A percentile compares a stretch with the other conserved stretches of the same genome.
Conservation (phyloP, 1,140 invertebrate species). For the Macrocentrus cingulum region DNA sequence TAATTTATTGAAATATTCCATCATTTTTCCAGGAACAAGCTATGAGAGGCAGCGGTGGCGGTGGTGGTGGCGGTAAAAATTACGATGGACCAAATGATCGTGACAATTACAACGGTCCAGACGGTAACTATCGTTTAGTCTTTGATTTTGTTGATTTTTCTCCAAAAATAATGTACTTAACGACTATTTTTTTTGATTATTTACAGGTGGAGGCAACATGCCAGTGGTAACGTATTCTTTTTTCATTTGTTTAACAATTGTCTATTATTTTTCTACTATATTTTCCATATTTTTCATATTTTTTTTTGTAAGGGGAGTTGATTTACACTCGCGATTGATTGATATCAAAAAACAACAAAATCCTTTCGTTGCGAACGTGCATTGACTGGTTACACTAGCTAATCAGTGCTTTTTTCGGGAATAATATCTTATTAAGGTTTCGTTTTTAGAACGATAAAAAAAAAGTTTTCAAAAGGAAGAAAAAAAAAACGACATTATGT, state of each 20-base stretch:
- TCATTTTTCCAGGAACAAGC: slow-evolving; percentile 51
- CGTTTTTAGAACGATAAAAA: too few species aligned
- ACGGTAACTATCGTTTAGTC: slow-evolving; percentile 45
- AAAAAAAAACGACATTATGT: too few species aligned
- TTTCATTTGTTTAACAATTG: slow-evolving; percentile 7
- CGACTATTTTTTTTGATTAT: not conserved
- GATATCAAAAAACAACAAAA: too few species aligned
- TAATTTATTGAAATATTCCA: too few species aligned
- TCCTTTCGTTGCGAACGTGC: too few species aligned
- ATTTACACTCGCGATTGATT: too few species aligned
- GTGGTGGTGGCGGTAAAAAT: slow-evolving; percentile 43
- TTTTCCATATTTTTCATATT: not conserved
- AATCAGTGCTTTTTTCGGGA: too few species aligned
- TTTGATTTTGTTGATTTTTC: not conserved
- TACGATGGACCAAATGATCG: slow-evolving; percentile 55
- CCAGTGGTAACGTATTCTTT: slow-evolving; percentile 57
- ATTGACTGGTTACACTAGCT: too few species aligned
- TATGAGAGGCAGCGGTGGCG: slow-evolving; percentile 41
- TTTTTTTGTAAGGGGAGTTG: too few species aligned
- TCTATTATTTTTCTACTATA: not conserved
- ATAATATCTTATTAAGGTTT: too few species aligned
- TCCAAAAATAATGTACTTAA: too few species aligned
- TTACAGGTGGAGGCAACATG: slow-evolving; percentile 52
- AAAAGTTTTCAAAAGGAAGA: too few species aligned
- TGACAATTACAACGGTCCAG: slow-evolving; percentile 51